Percentiles rank a stretch among this genome's conserved stretches.
Evolutionary conservation across 2,797 vertebrate genomes (phyloP).

Genomic region (Clarias platycephalus): DNA sequence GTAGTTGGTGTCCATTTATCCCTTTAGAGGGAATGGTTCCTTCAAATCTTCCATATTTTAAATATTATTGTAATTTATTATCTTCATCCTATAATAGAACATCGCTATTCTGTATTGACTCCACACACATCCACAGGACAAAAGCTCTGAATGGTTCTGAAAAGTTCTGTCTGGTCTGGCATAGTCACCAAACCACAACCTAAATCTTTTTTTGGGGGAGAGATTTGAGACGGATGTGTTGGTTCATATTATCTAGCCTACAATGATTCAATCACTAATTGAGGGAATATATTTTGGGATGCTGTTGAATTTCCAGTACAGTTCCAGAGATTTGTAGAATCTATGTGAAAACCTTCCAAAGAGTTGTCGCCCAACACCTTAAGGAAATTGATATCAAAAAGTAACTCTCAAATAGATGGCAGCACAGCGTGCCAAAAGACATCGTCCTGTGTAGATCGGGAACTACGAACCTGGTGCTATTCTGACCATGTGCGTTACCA

Average conservation of each 20-base stretch:
- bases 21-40: background rate
- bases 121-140: background rate
- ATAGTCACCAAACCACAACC: background rate
- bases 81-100: background rate
- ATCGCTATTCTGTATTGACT: background rate
- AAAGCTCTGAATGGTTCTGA: background rate
- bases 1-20: background rate
- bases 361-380: background rate
- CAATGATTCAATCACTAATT: background rate
- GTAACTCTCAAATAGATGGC: no score
- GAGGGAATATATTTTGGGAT: background rate
- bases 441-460: no score
- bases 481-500: no score
- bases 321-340: conserved; percentile 3
- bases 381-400: no score
- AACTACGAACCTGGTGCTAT: no score
- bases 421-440: no score
- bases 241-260: background rate
- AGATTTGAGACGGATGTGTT: background rate
- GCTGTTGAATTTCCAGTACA: background rate
- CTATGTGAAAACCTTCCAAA: background rate
- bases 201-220: background rate
- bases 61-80: background rate
- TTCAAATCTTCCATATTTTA: background rate
- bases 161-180: no score